These are phyloP conservation scores for Dreissena rostriformis DNA, from an alignment of 1,140 invertebrate species.

Conservation along the genomic window DNA sequence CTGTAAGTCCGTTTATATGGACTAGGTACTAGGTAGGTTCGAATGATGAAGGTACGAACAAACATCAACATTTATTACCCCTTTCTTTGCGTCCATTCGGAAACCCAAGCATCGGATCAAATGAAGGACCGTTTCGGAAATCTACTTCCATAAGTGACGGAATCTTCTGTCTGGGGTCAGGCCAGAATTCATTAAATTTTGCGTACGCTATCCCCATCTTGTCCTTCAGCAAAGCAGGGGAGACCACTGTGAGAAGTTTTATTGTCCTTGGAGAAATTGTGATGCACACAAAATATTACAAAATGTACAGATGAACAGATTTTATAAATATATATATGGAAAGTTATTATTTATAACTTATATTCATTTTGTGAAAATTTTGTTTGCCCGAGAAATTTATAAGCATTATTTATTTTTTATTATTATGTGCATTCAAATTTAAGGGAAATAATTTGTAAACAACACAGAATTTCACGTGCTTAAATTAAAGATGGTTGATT, in stretches of 20 bases:
- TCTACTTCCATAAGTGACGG: constrained; percentile 60
- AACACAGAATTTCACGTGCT: not conserved
- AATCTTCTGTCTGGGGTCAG: constrained; percentile 1
- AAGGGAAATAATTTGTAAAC: constrained; percentile 11
- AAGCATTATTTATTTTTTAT: not conserved
- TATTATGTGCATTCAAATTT: not conserved
- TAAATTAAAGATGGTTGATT: constrained; percentile 45
- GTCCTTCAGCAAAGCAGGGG: not conserved
- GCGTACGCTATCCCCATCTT: constrained; percentile 15
- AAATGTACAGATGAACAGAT: too few species aligned
- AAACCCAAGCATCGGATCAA: constrained; percentile 91
- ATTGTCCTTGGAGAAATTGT: too few species aligned
- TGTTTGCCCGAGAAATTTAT: not conserved
- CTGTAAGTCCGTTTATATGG: too few species aligned
- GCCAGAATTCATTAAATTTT: constrained; percentile 32
- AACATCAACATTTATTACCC: constrained; percentile 81
- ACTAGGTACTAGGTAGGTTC: too few species aligned
- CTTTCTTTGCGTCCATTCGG: constrained; percentile 87
- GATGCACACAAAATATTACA: too few species aligned
- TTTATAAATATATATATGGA: too few species aligned
- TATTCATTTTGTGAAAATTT: too few species aligned
- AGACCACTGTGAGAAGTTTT: too few species aligned
- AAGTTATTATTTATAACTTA: too few species aligned
- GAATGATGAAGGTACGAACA: not conserved
- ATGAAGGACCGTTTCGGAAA: constrained; percentile 86